A percentile compares a stretch with the other conserved stretches of the same genome.
These are phyloP conservation scores for Mesocentrotus franciscanus DNA, from an alignment of 53 echinoderm and acorn worm species.

Conservation along the genomic window DNA sequence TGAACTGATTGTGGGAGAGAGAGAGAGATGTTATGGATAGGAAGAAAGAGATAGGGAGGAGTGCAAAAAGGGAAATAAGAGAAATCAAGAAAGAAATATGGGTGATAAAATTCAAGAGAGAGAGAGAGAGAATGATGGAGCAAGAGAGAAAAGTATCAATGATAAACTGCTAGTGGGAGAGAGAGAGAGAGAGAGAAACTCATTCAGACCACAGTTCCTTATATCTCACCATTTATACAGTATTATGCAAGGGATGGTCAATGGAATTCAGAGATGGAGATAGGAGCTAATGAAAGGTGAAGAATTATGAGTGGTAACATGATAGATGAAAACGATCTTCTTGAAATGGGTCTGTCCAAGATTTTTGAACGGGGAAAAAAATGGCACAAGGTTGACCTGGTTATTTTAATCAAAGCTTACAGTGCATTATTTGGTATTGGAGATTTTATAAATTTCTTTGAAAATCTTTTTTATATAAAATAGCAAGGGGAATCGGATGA, in stretches of 20 bases:
- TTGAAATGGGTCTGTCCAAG: not conserved
- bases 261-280: not conserved
- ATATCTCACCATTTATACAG: not conserved
- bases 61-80: not conserved
- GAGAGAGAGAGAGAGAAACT: not conserved
- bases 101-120: not conserved
- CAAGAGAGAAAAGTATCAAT: not conserved
- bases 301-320: slow-evolving; percentile 1
- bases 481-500: too few species aligned
- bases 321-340: not conserved
- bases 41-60: not conserved
- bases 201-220: not conserved
- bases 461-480: too few species aligned
- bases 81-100: not conserved
- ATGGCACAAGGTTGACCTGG: too few species aligned
- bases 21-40: not conserved
- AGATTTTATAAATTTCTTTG: too few species aligned
- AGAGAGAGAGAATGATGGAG: not conserved
- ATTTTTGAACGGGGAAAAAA: not conserved
- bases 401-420: too few species aligned
- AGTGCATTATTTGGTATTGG: too few species aligned
- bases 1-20: too few species aligned
- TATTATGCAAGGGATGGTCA: not conserved
- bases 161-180: not conserved
- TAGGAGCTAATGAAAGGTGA: not conserved